phyloP scores from a whole-genome alignment of 2,113 vertebrate species.

The Amphiprion percula region DNA sequence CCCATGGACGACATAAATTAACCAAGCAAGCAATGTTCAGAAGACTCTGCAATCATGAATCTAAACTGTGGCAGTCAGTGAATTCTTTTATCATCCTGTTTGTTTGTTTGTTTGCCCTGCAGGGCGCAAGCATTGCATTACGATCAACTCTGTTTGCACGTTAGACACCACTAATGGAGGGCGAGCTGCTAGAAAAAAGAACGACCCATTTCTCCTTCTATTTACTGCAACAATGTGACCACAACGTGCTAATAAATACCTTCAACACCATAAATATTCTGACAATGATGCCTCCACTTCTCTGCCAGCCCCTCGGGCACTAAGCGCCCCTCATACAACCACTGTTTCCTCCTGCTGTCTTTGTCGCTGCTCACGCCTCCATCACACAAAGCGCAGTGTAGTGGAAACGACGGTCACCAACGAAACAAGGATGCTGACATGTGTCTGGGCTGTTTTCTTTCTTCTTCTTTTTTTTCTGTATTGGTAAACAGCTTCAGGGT shows the following conservation, averaged over 20 bases:
- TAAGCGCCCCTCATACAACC: constrained; percentile 55
- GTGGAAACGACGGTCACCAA: constrained; percentile 69
- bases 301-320: constrained; percentile 23
- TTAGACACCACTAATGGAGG: background rate
- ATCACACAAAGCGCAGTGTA: constrained; percentile 79
- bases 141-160: background rate
- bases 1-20: no score
- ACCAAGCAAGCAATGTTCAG: background rate
- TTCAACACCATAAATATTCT: background rate
- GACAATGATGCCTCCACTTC: background rate
- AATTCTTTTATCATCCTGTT: background rate
- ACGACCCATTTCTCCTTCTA: background rate
- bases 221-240: background rate
- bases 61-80: background rate
- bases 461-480: constrained; percentile 2
- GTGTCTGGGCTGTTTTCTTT: constrained; percentile 10
- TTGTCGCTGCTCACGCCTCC: constrained; percentile 78
- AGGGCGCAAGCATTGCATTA: background rate
- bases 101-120: background rate
- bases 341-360: constrained; percentile 65
- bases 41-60: background rate
- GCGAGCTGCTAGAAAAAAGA: background rate
- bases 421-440: constrained; percentile 58
- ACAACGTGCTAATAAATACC: background rate
- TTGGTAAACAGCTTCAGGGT: constrained; percentile 33